Evolutionary conservation across 1,140 invertebrate genomes (phyloP).

Genomic region (Babylonia areolata): DNA sequence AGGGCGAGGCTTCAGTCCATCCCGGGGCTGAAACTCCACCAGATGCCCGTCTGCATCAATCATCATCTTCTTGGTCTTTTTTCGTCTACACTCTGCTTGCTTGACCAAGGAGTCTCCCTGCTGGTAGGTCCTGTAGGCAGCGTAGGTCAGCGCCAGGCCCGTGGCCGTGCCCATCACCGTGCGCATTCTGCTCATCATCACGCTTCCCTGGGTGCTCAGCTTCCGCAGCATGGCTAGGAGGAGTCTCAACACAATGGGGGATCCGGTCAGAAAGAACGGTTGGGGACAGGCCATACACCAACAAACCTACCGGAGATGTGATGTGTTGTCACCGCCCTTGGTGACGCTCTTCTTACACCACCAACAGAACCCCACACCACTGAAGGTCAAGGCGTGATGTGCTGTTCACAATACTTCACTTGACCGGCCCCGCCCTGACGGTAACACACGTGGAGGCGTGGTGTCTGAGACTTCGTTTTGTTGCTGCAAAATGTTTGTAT

Average conservation of each 20-base stretch:
- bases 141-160: conserved; percentile 11
- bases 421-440: too few relatives aligned
- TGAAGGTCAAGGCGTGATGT: too few relatives aligned
- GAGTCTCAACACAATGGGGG: background rate
- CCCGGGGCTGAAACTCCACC: background rate
- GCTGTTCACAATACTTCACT: too few relatives aligned
- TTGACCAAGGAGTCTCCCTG: background rate
- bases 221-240: background rate
- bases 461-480: too few relatives aligned
- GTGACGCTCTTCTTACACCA: too few relatives aligned
- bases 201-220: background rate
- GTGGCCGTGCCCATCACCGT: background rate
- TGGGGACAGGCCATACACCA: background rate
- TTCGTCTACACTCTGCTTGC: background rate
- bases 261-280: background rate
- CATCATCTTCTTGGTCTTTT: background rate
- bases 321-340: too few relatives aligned
- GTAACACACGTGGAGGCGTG: too few relatives aligned
- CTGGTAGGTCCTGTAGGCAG: background rate
- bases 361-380: too few relatives aligned
- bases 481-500: too few relatives aligned
- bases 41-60: background rate
- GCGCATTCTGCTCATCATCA: background rate
- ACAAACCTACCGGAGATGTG: too few relatives aligned
- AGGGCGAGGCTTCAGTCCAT: background rate